phyloP scores from a whole-genome alignment of 2,113 vertebrate species.

The Psettodes erumei region DNA sequence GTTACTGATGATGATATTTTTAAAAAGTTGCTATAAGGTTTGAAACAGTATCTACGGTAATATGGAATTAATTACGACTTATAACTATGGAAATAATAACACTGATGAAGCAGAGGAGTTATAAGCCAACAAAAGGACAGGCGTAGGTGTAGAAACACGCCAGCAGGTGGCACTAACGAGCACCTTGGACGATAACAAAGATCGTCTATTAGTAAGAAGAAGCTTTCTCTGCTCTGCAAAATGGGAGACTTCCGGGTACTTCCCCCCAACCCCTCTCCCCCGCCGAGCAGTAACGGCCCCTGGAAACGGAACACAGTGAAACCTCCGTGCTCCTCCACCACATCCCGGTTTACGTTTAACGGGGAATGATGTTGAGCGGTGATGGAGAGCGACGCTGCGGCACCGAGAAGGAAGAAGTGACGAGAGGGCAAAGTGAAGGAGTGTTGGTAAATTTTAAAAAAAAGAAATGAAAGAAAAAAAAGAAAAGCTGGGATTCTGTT shows the following conservation, averaged over 20 bases:
- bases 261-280: not conserved
- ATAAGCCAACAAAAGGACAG: too few species aligned
- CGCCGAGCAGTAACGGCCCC: fast-evolving
- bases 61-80: too few species aligned
- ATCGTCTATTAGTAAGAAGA: slow-evolving; percentile 22
- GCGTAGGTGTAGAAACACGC: not conserved
- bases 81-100: not conserved
- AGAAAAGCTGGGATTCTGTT: not conserved
- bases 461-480: too few species aligned
- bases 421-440: slow-evolving; percentile 2
- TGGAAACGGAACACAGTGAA: slow-evolving; percentile 27
- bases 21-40: too few species aligned
- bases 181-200: slow-evolving; percentile 2
- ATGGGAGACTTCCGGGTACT: fast-evolving
- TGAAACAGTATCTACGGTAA: too few species aligned
- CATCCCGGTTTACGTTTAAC: not conserved
- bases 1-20: too few species aligned
- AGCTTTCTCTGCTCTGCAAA: not conserved
- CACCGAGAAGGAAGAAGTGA: slow-evolving; percentile 12
- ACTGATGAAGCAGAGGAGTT: not conserved
- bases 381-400: slow-evolving; percentile 45
- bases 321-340: too few species aligned
- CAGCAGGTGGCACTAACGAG: not conserved
- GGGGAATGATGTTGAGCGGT: slow-evolving; percentile 12
- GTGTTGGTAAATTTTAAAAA: slow-evolving; percentile 47